phyloP scores from a whole-genome alignment of 2,888 invertebrate genomes.

The Hermaeophaga mercurialis region DNA sequence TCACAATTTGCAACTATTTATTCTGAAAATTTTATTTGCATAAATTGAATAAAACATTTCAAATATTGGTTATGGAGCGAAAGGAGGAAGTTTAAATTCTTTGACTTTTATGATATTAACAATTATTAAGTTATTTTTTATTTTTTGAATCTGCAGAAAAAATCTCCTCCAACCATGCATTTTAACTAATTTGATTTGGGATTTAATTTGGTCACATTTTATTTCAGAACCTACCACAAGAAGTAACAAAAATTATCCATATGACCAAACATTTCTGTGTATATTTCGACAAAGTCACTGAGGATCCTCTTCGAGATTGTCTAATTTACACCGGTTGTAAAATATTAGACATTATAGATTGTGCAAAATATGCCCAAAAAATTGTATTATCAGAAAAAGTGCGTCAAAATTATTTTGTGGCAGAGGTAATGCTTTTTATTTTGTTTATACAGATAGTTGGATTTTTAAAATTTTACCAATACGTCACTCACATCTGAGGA shows the following conservation, averaged over 20 bases:
- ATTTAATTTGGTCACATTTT: too few relatives aligned
- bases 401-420: slow-evolving; percentile 10
- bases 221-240: slow-evolving; percentile 46
- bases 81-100: too few relatives aligned
- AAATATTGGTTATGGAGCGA: too few relatives aligned
- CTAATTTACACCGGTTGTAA: slow-evolving; percentile 45
- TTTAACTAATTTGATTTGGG: slow-evolving; percentile 7
- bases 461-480: too few relatives aligned
- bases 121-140: slow-evolving; percentile 13
- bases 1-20: too few relatives aligned
- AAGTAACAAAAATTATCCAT: slow-evolving; percentile 46
- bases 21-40: too few relatives aligned
- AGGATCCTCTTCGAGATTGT: slow-evolving; percentile 40
- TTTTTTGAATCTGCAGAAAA: slow-evolving; percentile 3
- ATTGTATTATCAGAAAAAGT: slow-evolving; percentile 36
- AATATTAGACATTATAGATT: slow-evolving; percentile 46
- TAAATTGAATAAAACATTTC: too few relatives aligned
- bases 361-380: slow-evolving; percentile 40
- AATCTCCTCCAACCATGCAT: slow-evolving; percentile 3
- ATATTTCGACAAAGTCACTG: slow-evolving; percentile 49
- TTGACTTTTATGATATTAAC: too few relatives aligned
- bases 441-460: too few relatives aligned
- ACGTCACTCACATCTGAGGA: too few relatives aligned
- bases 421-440: slow-evolving; percentile 29
- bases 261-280: slow-evolving; percentile 49